Evolutionary conservation across 2,797 vertebrate genomes (phyloP).

Genomic region (Hapalemur alaotrensis): DNA sequence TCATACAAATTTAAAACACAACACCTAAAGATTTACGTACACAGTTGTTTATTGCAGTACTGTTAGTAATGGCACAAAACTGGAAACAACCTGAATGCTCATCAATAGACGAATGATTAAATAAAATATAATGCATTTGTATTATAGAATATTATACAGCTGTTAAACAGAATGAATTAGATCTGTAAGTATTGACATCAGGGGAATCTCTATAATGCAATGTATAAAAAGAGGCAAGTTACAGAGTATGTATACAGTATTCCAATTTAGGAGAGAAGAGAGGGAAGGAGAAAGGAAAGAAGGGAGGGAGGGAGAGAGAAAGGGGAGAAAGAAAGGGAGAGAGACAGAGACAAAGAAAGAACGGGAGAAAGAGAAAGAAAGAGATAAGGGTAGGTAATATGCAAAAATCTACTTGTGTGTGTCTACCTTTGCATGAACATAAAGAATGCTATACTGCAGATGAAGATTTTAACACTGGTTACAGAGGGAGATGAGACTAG

Average conservation of each 20-base stretch:
- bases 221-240: neutral
- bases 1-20: neutral
- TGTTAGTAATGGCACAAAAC: neutral
- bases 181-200: neutral
- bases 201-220: neutral
- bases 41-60: neutral
- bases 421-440: neutral
- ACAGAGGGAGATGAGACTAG: neutral
- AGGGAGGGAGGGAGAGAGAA: fast-evolving
- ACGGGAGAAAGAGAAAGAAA: neutral
- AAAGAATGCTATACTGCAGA: neutral
- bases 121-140: neutral
- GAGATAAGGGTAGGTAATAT: neutral
- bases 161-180: neutral
- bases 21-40: neutral
- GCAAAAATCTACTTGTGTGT: neutral
- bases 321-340: neutral
- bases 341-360: neutral
- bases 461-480: neutral
- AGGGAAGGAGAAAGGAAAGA: too few species aligned
- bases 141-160: neutral
- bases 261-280: neutral
- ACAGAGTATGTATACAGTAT: neutral
- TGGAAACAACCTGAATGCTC: neutral
- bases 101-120: neutral